A percentile compares a stretch with the other conserved stretches of the same genome.
phyloP scores from a whole-genome alignment of 2,113 vertebrate genomes.

The Mixornis gularis region DNA sequence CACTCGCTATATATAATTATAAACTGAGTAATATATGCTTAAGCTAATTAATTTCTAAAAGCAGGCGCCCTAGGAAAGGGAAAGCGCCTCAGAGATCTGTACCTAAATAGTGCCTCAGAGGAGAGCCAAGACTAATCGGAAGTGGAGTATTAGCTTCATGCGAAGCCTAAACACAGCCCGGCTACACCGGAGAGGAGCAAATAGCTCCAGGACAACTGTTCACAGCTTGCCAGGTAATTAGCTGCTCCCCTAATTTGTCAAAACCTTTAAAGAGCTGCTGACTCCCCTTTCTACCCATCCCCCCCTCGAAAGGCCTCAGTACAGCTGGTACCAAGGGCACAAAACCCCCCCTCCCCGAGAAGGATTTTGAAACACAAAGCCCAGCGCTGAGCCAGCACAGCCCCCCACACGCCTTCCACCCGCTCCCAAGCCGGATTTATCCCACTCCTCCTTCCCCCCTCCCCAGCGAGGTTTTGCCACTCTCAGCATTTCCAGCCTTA shows the following conservation, averaged over 20 bases:
- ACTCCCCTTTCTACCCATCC: background rate
- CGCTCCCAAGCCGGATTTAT: conserved; percentile 1
- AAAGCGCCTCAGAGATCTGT: conserved; percentile 31
- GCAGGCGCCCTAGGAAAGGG: conserved; percentile 46
- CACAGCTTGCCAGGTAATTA: conserved; percentile 60
- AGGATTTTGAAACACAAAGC: conserved; percentile 37
- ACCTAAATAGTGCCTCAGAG: conserved; percentile 37
- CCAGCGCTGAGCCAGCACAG: conserved; percentile 19
- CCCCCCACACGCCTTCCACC: background rate
- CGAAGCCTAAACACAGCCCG: conserved; percentile 25
- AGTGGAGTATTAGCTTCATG: conserved; percentile 50
- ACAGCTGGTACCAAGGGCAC: conserved; percentile 19
- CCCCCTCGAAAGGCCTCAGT: background rate
- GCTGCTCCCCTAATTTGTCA: conserved; percentile 50
- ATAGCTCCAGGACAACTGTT: conserved; percentile 49
- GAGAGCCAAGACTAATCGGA: conserved; percentile 50
- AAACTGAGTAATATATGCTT: conserved; percentile 32
- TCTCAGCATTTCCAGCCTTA: conserved; percentile 45
- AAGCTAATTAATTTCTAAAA: conserved; percentile 60
- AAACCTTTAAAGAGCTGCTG: conserved; percentile 48
- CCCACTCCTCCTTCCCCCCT: background rate
- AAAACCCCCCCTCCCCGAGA: background rate
- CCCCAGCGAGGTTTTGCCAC: background rate
- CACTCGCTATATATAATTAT: conserved; percentile 5
- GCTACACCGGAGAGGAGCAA: background rate